Evolutionary conservation across 2,888 invertebrate species (phyloP).

Genomic region (Oeneis ivallda): DNA sequence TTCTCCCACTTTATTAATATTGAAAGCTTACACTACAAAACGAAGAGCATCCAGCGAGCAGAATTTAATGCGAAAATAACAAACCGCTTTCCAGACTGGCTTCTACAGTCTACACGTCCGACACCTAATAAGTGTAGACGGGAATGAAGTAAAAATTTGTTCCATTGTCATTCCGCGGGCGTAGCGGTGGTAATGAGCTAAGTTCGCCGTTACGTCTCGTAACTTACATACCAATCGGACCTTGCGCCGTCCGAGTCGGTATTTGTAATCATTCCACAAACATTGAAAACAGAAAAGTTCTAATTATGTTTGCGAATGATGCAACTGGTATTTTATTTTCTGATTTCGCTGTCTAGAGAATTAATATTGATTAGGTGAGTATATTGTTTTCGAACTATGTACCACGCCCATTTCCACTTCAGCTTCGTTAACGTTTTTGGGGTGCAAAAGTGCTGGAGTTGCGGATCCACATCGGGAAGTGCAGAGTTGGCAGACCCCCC

Average conservation of each 20-base stretch:
- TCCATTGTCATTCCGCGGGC: slow-evolving; percentile 73
- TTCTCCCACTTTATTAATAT: slow-evolving; percentile 26
- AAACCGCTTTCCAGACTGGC: slow-evolving; percentile 50
- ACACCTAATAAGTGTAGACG: slow-evolving; percentile 64
- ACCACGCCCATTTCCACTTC: no score
- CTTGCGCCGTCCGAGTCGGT: slow-evolving; percentile 47
- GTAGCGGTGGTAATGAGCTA: slow-evolving; percentile 78
- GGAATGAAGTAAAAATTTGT: slow-evolving; percentile 73
- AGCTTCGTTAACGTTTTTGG: no score
- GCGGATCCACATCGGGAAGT: no score
- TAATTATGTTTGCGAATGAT: slow-evolving; percentile 52
- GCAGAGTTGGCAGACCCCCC: no score
- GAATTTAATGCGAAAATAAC: slow-evolving; percentile 44
- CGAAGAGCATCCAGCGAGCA: slow-evolving; percentile 28
- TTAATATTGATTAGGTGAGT: slow-evolving; percentile 5
- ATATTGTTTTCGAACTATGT: no score
- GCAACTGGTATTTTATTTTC: slow-evolving; percentile 24
- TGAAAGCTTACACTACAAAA: slow-evolving; percentile 31
- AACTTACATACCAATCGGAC: slow-evolving; percentile 79
- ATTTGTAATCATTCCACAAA: slow-evolving; percentile 71
- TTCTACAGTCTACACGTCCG: slow-evolving; percentile 61
- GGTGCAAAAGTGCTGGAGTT: no score
- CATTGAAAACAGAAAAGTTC: slow-evolving; percentile 64
- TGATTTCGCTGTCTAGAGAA: slow-evolving; percentile 13
- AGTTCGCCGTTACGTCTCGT: slow-evolving; percentile 77